Percentiles rank a stretch among this genome's conserved stretches.
Conservation (phyloP, 1,140 invertebrate species). For the Saccostrea echinata region DNA sequence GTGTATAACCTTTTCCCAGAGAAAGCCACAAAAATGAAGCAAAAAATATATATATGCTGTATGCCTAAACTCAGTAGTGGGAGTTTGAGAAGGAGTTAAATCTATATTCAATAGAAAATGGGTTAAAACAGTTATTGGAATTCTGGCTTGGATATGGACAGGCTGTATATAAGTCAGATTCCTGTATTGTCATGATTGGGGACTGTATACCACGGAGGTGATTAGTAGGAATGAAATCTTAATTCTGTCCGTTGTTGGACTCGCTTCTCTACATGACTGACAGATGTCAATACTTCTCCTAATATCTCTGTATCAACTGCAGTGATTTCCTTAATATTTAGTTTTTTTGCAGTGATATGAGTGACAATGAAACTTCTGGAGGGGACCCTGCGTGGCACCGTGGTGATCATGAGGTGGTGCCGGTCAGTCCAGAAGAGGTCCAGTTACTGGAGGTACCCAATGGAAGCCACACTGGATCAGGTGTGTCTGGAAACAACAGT, state of each 20-base stretch:
- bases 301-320: background rate
- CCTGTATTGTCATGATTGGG: background rate
- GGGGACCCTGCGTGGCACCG: background rate
- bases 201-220: background rate
- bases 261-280: background rate
- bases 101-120: background rate
- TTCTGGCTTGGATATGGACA: too few species aligned
- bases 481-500: background rate
- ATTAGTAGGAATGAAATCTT: background rate
- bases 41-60: background rate
- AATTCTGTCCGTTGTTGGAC: background rate
- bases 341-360: conserved; percentile 27
- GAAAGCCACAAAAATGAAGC: background rate
- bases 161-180: background rate
- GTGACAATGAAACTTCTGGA: background rate
- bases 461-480: background rate
- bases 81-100: background rate
- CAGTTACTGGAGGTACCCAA: conserved; percentile 21
- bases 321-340: background rate
- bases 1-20: background rate
- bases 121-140: background rate
- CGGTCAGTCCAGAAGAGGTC: background rate
- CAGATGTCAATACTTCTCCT: background rate
- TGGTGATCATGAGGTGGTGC: background rate
- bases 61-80: background rate